These are phyloP conservation scores for Schizothorax lantsangensis DNA, from an alignment of 2,797 vertebrate species.

Conservation along the genomic window DNA sequence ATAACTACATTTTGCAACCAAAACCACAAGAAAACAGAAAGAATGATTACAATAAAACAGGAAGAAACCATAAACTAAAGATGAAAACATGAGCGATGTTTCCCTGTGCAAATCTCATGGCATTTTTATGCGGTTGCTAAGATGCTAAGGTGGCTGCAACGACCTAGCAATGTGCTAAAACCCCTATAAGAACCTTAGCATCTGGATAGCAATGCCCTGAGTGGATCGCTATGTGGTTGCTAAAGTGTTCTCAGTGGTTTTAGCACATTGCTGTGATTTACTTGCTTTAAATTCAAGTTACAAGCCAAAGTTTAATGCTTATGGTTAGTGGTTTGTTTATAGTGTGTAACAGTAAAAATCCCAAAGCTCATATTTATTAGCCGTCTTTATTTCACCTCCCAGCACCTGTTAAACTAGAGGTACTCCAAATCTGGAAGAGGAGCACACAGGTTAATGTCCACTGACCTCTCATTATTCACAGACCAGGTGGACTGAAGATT, in stretches of 20 bases:
- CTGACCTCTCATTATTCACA: conserved; percentile 49
- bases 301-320: background rate
- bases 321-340: background rate
- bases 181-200: background rate
- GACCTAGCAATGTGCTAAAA: background rate
- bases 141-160: background rate
- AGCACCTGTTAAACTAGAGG: conserved; percentile 17
- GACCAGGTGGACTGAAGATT: conserved; percentile 52
- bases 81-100: background rate
- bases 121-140: background rate
- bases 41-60: no score
- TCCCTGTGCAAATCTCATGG: background rate
- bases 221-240: background rate
- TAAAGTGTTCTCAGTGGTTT: background rate
- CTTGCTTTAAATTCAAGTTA: background rate
- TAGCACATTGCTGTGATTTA: background rate
- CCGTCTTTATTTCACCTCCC: conserved; percentile 37
- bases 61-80: no score
- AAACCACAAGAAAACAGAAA: no score
- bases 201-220: background rate
- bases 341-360: background rate
- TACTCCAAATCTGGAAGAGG: conserved; percentile 5
- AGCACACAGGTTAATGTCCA: conserved; percentile 50
- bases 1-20: no score
- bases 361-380: background rate